Base-by-base conservation (phyloP, 2,888 invertebrate species). In the Pristionchus mayeri region DNA sequence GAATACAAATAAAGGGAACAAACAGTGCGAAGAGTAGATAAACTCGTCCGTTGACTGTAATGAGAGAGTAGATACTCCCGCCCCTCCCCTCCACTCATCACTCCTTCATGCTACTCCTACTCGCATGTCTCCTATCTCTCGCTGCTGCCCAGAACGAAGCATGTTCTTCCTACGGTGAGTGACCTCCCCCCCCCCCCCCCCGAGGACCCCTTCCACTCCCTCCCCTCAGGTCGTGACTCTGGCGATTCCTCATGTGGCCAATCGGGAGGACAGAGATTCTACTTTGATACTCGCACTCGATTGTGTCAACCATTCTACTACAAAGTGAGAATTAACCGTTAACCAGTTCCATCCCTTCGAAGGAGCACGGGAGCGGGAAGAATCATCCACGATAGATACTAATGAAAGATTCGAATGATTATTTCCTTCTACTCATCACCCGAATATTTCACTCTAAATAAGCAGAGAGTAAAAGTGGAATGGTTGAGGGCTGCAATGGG, bases 271-370 rank as follows among this genome's bases (percentile, higher is more conserved):
- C 87, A 87, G 11, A 85, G 87, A 9, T 92, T 92, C 85, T 92
- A 88, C 85, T 92, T 89, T 85, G 91, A 92, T 82, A 88, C 85
- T 48, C 85, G 85, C 18, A 91, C 91, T 3, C 85, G 88, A 63
- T 87, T 87, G 16, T 92, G 92, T 78, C 92, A 92, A 85, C 92
- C 92, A 1, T 92, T 92, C 86, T 89, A 87, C 30, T 92, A 90
- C 87, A 88, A 88, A 85, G 90, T 88, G 18, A 60, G 40, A 30
- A 34, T 40, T n/a, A 21, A 54, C 13, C 3, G 54, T 21, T 54
- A 54, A 54, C 54, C 54, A 54, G 54, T 54, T 54, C 54, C 54
- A 54, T n/a, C 4, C n/a, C 54, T 16, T 4, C 54, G 54, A 54
- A 54, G 54, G 30, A 30, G 63, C 16, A 63, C 11, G 30, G 27